A percentile compares a stretch with the other conserved stretches of the same genome.
These are phyloP conservation scores for Orius laevigatus DNA, from an alignment of 1,140 invertebrate genomes.

Conservation along the genomic window DNA sequence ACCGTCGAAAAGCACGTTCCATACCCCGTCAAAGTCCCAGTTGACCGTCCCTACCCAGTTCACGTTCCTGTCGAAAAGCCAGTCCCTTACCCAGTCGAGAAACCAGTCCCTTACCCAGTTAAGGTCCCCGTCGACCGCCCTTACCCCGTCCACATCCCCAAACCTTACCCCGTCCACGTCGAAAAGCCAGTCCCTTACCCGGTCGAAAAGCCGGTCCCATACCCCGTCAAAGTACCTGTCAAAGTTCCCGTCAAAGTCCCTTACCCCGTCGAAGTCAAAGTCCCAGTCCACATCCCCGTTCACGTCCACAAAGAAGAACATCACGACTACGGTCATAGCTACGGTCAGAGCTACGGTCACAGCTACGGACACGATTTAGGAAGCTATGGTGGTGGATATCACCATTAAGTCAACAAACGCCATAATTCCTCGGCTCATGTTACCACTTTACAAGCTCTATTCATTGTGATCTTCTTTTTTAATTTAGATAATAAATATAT, in stretches of 20 bases:
- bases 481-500: constrained; percentile 14
- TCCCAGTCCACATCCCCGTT: constrained; percentile 42
- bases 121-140: constrained; percentile 39
- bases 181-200: constrained; percentile 65
- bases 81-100: constrained; percentile 35
- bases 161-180: constrained; percentile 33
- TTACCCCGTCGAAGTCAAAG: constrained; percentile 27
- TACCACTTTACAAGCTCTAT: constrained; percentile 2
- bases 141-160: constrained; percentile 29
- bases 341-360: constrained; percentile 20
- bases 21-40: constrained; percentile 49
- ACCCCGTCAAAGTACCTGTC: constrained; percentile 39
- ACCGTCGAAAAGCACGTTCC: constrained; percentile 56
- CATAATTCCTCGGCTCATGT: constrained; percentile 9
- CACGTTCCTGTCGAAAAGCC: constrained; percentile 33
- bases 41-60: constrained; percentile 44
- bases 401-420: constrained; percentile 9
- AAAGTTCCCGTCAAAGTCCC: constrained; percentile 27
- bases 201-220: constrained; percentile 40
- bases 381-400: constrained; percentile 17
- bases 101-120: constrained; percentile 44
- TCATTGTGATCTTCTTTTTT: constrained; percentile 13
- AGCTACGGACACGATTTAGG: constrained; percentile 21
- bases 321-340: constrained; percentile 25
- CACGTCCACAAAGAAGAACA: constrained; percentile 28